A percentile compares a stretch with the other conserved stretches of the same genome.
These are phyloP conservation scores for Nanorana parkeri DNA, from an alignment of 2,113 vertebrate species.

Conservation along the genomic window DNA sequence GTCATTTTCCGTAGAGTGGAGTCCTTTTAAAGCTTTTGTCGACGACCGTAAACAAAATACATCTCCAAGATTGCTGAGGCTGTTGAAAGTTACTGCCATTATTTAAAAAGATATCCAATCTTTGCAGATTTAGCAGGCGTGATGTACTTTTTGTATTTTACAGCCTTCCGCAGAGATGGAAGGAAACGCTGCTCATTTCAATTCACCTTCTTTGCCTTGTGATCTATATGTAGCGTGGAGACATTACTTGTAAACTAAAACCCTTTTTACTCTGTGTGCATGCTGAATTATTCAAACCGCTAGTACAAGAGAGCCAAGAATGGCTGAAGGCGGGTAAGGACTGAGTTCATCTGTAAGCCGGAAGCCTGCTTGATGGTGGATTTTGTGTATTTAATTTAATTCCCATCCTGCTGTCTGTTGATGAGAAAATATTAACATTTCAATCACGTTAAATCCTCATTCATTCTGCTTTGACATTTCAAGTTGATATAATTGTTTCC, in stretches of 20 bases:
- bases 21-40: neutral
- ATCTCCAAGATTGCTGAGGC: neutral
- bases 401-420: neutral
- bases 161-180: neutral
- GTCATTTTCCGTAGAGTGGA: neutral
- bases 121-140: neutral
- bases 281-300: conserved; percentile 17
- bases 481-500: neutral
- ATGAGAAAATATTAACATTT: conserved; percentile 30
- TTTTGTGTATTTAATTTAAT: conserved; percentile 23
- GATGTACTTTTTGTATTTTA: neutral
- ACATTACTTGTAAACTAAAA: conserved; percentile 22
- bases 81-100: neutral
- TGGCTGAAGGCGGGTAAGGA: neutral
- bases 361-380: conserved; percentile 2
- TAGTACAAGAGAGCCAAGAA: neutral
- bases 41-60: conserved; percentile 3
- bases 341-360: neutral
- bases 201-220: conserved; percentile 13
- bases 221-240: conserved; percentile 10
- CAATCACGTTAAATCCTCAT: conserved; percentile 14
- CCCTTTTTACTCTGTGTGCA: neutral
- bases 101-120: neutral
- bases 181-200: neutral
- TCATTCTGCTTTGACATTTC: conserved; percentile 25